Evolutionary conservation across 2,797 vertebrate genomes (phyloP), one percentile per base, ranked within the genome.

Genomic region (Tachyglossus aculeatus): DNA sequence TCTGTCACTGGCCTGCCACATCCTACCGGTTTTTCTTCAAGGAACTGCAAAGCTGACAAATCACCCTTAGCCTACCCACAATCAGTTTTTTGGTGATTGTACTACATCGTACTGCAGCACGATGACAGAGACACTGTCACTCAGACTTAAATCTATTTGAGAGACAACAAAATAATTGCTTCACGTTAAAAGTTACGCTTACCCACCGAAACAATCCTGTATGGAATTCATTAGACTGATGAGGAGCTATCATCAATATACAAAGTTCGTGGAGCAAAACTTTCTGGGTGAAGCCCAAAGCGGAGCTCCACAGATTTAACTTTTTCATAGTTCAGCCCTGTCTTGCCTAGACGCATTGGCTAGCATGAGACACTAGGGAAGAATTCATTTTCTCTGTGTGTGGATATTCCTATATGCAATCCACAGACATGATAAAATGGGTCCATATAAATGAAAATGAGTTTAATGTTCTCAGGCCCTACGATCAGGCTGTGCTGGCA

Each of bases 131-230:
- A 3, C n/a, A 61, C 68, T 55, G 57, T 50, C 63, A 71, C 72
- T 73, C 50, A 5, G 19, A 77, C 40, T 81, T 64, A 77, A 77
- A 82, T 77, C 67, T 56, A 68, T 7, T 71, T 76, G 33, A 2
- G 7, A 72, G 25, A 48, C 52, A 25, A 3, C 24, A 61, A 58
- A 41, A 1, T 29, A 69, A 27, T 52, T 62, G 63, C 15, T 21
- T 2, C n/a, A 55, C 34, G 64, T 78, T 51, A 51, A 36, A 38
- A 63, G 54, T 53, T 51, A 15, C 53, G 60, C 34, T 41, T 74
- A 38, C 36, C 64, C 63, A 61, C 37, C 41, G 56, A 36, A 51
- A 32, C 51, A 74, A 58, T 50, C 43, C 13, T 60, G 52, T 34
- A 54, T 71, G n/a, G 52, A 34, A 57, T 45, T 56, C 47, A 37